Conservation (phyloP, 2,113 vertebrate species). For the Bungarus multicinctus region DNA sequence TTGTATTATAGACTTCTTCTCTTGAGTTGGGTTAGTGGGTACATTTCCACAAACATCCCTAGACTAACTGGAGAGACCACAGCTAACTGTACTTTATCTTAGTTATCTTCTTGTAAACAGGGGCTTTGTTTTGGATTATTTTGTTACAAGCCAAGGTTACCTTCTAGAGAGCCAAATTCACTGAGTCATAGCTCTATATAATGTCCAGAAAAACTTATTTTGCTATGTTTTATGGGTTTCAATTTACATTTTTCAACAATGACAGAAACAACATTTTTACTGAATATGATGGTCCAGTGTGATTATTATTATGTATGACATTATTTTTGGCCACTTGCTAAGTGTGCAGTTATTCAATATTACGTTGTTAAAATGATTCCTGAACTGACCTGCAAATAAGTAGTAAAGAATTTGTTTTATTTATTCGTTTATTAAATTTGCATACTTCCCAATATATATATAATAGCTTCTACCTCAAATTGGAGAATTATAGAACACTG, state of each 20-base stretch:
- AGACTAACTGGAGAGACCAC: not conserved
- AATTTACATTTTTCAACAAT: constrained; percentile 13
- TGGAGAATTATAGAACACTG: not conserved
- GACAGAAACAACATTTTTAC: not conserved
- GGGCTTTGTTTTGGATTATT: fast-evolving
- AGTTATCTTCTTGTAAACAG: fast-evolving
- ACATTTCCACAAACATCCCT: constrained; percentile 16
- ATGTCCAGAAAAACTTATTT: not conserved
- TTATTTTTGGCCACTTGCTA: constrained; percentile 35
- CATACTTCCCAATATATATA: not conserved
- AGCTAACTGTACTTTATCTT: not conserved
- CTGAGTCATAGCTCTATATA: not conserved
- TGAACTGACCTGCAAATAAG: not conserved
- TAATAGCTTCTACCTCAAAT: not conserved
- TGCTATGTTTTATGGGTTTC: not conserved
- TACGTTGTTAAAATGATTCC: not conserved
- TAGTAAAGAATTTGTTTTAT: not conserved
- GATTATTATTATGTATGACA: constrained; percentile 47
- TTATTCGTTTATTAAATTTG: not conserved
- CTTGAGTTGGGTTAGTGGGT: constrained; percentile 7
- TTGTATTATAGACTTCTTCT: not conserved
- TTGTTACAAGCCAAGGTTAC: not conserved
- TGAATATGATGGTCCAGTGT: constrained; percentile 33
- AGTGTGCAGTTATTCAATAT: not conserved
- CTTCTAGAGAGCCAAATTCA: no score